Evolutionary conservation across 2,888 invertebrate genomes (phyloP), one percentile per base, ranked within the genome.

Genomic region (Pediacus dermestoides): DNA sequence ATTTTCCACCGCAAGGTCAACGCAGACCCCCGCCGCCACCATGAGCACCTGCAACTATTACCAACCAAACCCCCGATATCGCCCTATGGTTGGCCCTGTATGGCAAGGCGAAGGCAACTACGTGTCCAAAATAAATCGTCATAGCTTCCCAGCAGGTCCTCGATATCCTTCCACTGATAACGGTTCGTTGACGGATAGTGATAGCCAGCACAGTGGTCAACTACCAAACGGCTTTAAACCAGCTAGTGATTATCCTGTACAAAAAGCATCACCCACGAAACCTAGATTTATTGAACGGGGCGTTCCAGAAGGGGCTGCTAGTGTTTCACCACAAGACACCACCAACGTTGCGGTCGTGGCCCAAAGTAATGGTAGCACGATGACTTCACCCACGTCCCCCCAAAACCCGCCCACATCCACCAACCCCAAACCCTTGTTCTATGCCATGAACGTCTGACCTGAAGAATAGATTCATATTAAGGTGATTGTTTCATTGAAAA

Each of bases 361-460:
- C 35, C 66, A 66, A 46, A 62, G 64, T 50, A 52, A 61, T 47
- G 57, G 59, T 38, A 60, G 63, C 34, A 60, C 56, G 18, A 57
- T 68, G 60, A 68, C 72, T 32, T 72, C 73, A 2, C 71, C 72
- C 13, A 71, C 69, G 13, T 64, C 74, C 2, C 64, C 74, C 14
- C 75, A 76, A 44, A 73, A 74, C 11, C 74, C 75, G 1, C 73
- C 72, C 70, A 65, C 67, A 37, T 63, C 68, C 55, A 64, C 66
- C 57, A 57, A 18, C 66, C 63, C 64, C 52, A 71, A 71, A 49
- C 80, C 83, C 22, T 74, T 88, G 18, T 88, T 85, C 65, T 88
- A 88, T 63, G 86, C 88, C 27, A 88, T 88, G 88, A 88, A 88
- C 63, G 88, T 88, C 71, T 88, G 84, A 87, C 13, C 14, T 13